phyloP scores from a whole-genome alignment of 2,113 vertebrate species.

The Gymnarchus niloticus region DNA sequence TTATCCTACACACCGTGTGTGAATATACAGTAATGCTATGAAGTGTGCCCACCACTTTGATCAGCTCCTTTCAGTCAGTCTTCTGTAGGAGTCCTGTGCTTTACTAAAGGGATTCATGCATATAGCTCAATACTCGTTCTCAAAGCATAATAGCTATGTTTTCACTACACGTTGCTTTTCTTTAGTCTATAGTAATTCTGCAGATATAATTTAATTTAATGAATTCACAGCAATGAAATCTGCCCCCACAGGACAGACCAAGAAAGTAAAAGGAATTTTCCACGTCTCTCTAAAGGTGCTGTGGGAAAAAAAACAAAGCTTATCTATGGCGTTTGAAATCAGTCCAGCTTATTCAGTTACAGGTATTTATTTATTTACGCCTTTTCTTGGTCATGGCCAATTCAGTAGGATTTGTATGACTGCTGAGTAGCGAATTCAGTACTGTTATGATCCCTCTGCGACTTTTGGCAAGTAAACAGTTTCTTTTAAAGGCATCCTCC shows the following conservation, averaged over 20 bases:
- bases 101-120: neutral
- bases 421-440: neutral
- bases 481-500: neutral
- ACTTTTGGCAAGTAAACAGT: neutral
- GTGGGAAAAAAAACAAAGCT: neutral
- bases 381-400: neutral
- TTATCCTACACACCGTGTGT: no score
- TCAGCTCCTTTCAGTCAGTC: neutral
- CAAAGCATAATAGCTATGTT: neutral
- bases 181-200: no score
- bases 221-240: neutral
- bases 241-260: neutral
- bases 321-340: neutral
- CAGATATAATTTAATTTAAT: neutral
- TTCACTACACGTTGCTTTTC: neutral
- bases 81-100: neutral
- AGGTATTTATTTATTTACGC: neutral
- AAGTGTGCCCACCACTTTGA: neutral
- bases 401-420: constrained; percentile 3
- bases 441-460: neutral
- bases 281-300: neutral
- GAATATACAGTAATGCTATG: neutral
- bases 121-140: neutral
- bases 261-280: neutral
- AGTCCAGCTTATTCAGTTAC: neutral